These are phyloP conservation scores for Mythimna vitellina DNA, from an alignment of 2,888 invertebrate species.

Conservation along the genomic window DNA sequence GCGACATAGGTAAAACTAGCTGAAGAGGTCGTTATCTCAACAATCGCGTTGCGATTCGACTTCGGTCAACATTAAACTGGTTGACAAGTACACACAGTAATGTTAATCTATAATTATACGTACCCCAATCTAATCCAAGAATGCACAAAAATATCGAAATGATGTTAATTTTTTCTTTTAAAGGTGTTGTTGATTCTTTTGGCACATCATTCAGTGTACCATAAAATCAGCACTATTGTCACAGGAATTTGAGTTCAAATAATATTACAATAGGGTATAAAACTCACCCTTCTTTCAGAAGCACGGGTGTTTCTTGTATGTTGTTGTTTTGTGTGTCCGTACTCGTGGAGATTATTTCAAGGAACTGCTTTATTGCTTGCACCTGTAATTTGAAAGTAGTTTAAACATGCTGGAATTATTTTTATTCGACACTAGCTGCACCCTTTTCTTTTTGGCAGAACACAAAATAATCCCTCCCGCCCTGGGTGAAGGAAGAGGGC, in stretches of 20 bases:
- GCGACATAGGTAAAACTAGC: not conserved
- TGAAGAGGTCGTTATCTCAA: not conserved
- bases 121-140: slow-evolving; percentile 86
- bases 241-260: not conserved
- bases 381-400: slow-evolving; percentile 78
- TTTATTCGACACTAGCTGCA: no score
- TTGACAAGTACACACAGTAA: slow-evolving; percentile 18
- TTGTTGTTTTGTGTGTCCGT: slow-evolving; percentile 92
- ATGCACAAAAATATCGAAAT: slow-evolving; percentile 73
- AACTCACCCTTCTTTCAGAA: slow-evolving; percentile 97
- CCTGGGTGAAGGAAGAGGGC: no score
- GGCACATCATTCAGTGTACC: not conserved
- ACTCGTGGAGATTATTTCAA: slow-evolving; percentile 97
- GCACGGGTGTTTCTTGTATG: slow-evolving; percentile 93
- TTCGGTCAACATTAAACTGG: not conserved
- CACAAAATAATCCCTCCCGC: no score
- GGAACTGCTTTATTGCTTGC: slow-evolving; percentile 95
- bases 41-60: not conserved
- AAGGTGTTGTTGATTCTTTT: slow-evolving; percentile 8
- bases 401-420: no score
- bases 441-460: no score
- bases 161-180: slow-evolving; percentile 27
- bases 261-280: not conserved
- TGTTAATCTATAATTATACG: slow-evolving; percentile 65
- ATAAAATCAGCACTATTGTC: slow-evolving; percentile 6